A percentile compares a stretch with the other conserved stretches of the same genome.
These are phyloP conservation scores for Bothrops jararaca DNA, from an alignment of 2,113 vertebrate species.

Conservation along the genomic window DNA sequence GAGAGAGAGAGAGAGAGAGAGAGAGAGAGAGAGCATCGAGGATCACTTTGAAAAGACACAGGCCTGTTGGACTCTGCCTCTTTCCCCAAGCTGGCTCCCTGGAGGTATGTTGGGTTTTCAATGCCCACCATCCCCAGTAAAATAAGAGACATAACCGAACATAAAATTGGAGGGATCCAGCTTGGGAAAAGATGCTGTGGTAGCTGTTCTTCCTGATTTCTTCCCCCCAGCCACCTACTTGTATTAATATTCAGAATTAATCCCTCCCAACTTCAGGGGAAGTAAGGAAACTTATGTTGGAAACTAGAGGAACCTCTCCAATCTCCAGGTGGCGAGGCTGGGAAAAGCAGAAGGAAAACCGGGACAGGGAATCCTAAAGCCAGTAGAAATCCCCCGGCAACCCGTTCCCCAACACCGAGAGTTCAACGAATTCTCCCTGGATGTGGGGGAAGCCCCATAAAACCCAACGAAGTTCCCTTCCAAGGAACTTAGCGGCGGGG, in stretches of 20 bases:
- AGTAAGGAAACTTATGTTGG: background rate
- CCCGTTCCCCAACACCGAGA: background rate
- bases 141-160: background rate
- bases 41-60: background rate
- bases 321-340: background rate
- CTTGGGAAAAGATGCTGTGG: background rate
- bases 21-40: too few species aligned
- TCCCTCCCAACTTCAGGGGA: background rate
- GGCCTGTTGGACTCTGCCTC: background rate
- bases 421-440: background rate
- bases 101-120: background rate
- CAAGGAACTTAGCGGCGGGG: background rate
- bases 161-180: background rate
- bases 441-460: background rate
- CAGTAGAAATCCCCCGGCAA: background rate
- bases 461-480: background rate
- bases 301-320: background rate
- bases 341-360: background rate
- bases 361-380: background rate
- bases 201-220: background rate
- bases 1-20: too few species aligned
- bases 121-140: background rate
- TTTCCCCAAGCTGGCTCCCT: background rate
- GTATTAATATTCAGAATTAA: too few species aligned
- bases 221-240: too few species aligned